A percentile compares a stretch with the other conserved stretches of the same genome.
Conservation (phyloP, 2,888 invertebrate genomes). For the Poecilobothrus nobilitatus region DNA sequence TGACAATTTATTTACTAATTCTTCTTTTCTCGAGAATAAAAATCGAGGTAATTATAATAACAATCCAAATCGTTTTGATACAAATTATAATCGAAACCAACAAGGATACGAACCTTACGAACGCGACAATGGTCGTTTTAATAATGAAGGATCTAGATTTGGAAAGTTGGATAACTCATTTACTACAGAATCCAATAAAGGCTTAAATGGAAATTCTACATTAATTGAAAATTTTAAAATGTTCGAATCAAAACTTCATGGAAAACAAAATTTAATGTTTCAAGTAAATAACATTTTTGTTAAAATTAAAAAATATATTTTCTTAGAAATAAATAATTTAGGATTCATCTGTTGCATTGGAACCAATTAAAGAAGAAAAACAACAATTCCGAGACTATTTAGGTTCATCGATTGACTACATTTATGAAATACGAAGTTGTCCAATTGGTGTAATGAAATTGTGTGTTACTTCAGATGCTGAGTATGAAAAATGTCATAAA, state of each 20-base stretch:
- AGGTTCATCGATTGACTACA: conserved; percentile 57
- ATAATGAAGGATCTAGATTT: conserved; percentile 22
- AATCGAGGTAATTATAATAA: conserved; percentile 23
- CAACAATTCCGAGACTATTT: conserved; percentile 71
- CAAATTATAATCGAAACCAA: conserved; percentile 22
- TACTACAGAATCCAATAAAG: conserved; percentile 29
- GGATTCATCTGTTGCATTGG: conserved; percentile 65
- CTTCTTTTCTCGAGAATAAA: conserved; percentile 22
- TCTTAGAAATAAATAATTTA: conserved; percentile 34
- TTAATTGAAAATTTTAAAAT: conserved; percentile 57
- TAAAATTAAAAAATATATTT: background rate
- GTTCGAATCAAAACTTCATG: conserved; percentile 63
- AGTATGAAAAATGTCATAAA: conserved; percentile 82
- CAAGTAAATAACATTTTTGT: conserved; percentile 50
- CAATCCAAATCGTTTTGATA: conserved; percentile 22
- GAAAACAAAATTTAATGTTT: conserved; percentile 65
- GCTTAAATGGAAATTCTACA: conserved; percentile 28
- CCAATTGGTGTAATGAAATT: conserved; percentile 76
- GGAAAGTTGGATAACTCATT: conserved; percentile 38
- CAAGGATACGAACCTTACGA: conserved; percentile 17
- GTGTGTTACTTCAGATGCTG: conserved; percentile 85
- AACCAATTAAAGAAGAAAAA: conserved; percentile 57
- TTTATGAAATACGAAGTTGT: conserved; percentile 70
- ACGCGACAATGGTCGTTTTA: conserved; percentile 20
- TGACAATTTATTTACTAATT: conserved; percentile 26